phyloP scores from a whole-genome alignment of 1,140 invertebrate species.

The Pinna nobilis region DNA sequence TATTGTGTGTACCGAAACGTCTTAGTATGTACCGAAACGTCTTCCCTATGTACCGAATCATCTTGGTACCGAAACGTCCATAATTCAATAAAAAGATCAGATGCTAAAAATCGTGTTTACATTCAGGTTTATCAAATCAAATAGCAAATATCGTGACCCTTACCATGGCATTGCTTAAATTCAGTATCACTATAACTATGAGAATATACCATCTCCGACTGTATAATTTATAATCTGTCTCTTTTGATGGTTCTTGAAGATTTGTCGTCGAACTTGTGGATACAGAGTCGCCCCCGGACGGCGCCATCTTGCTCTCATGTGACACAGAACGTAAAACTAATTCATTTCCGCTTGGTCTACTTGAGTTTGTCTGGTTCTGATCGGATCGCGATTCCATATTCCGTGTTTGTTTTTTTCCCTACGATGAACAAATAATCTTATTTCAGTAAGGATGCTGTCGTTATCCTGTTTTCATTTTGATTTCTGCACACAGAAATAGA shows the following conservation, averaged over 20 bases:
- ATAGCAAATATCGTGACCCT: conserved; percentile 37
- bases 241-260: neutral
- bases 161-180: conserved; percentile 76
- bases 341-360: too few relatives aligned
- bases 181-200: conserved; percentile 71
- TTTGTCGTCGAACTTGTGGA: conserved; percentile 3
- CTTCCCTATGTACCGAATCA: too few relatives aligned
- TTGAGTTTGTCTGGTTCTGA: too few relatives aligned
- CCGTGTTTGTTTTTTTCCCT: neutral
- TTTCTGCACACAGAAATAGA: too few relatives aligned
- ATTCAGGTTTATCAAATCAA: neutral
- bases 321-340: too few relatives aligned
- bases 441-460: too few relatives aligned
- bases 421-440: too few relatives aligned
- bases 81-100: too few relatives aligned
- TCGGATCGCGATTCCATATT: neutral
- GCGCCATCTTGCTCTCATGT: conserved; percentile 23
- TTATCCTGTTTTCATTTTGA: too few relatives aligned
- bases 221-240: conserved; percentile 63
- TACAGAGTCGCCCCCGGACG: neutral
- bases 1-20: too few relatives aligned
- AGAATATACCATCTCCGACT: conserved; percentile 74
- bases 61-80: too few relatives aligned
- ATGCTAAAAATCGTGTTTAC: neutral
- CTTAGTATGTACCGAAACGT: too few relatives aligned